Evolutionary conservation across 1,140 invertebrate species (phyloP), one percentile per base, ranked within the genome.

Genomic region (Heliothis subflexa): DNA sequence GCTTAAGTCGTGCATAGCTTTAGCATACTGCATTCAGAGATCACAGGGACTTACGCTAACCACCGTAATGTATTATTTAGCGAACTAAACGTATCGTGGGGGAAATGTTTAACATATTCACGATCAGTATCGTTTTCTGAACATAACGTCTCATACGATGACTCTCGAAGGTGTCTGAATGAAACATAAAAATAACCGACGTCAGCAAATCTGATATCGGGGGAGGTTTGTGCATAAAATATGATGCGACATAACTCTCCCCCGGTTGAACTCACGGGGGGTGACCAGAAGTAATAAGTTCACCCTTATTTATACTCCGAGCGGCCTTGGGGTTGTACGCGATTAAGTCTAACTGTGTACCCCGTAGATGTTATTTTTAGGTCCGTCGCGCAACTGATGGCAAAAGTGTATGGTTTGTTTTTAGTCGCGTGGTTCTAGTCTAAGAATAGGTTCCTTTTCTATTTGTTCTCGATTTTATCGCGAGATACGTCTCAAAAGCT

Each of bases 301-400:
- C 68, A 68, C 82, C 82, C 82, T 71, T 76, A 79, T 77, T 72
- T 82, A 73, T 73, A 59, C 49, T 61, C 73, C 33, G 40, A 14
- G 57, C 59, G 78, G 64, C 80, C 80, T 82, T 84, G 82, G 79
- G 77, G 68, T 71, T 76, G 73, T 33, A 47, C 70, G 64, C 78
- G 82, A 84, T 84, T 84, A 84, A 81, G 59, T 79, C 64, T 70
- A 72, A 81, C 57, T 68, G 72, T 75, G 50, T 55, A 68, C 25
- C 18, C 57, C 47, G 59, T 52, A 72, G 62, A 54, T 33, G 52
- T 72, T 72, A 68, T 77, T 66, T 55, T 68, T 77, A 76, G 47
- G 54, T 61, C 28, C 13, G 72, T 61, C 57, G 52, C 72, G 57
- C 72, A 61, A 74, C 52, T 55, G 47, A 74, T 62, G 40, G 52